Evolutionary conservation across 1,140 invertebrate genomes (phyloP).

Genomic region (Psilanteris sp.): DNA sequence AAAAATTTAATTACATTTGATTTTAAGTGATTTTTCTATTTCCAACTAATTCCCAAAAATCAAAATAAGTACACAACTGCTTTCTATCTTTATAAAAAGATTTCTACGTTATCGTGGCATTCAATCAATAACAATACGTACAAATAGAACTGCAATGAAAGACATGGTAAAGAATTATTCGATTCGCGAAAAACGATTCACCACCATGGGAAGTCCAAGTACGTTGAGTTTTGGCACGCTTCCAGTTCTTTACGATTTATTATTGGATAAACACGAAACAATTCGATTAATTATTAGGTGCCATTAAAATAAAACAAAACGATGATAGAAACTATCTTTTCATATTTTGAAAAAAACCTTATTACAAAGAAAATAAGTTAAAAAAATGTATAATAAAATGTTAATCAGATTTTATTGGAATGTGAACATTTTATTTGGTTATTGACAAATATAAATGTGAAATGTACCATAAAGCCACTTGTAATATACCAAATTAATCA

Average conservation of each 20-base stretch:
- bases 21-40: no score
- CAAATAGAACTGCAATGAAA: conserved; percentile 22
- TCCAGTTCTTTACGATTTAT: conserved; percentile 50
- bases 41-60: no score
- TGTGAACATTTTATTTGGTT: no score
- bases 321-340: conserved; percentile 5
- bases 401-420: no score
- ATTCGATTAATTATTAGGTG: conserved; percentile 53
- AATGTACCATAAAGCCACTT: no score
- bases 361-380: no score
- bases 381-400: no score
- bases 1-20: no score
- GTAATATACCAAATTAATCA: no score
- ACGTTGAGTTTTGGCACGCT: conserved; percentile 24
- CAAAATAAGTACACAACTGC: neutral
- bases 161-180: conserved; percentile 43
- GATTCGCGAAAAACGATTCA: conserved; percentile 42
- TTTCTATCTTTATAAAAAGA: neutral
- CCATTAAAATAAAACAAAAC: conserved; percentile 20
- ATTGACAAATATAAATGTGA: no score
- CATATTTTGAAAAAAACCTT: no score
- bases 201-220: conserved; percentile 24
- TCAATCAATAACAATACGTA: neutral
- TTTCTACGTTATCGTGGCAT: neutral
- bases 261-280: conserved; percentile 48